A percentile compares a stretch with the other conserved stretches of the same genome.
Evolutionary conservation across 2,888 invertebrate species (phyloP).

Genomic region (Drosophila parthenogenetica): DNA sequence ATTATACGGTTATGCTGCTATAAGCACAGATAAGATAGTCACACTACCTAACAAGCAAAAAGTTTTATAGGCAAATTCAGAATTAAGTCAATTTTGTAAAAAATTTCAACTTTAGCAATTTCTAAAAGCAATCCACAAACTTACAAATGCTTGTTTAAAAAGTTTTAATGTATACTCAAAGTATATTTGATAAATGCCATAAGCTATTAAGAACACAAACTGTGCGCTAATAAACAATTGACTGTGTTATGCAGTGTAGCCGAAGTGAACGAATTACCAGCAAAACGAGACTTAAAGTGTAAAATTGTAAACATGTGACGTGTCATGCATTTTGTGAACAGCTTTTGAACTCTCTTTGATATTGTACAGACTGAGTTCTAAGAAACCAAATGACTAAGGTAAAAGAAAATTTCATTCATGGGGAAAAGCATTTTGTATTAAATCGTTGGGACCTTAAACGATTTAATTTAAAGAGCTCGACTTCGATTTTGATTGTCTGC

Average conservation of each 20-base stretch:
- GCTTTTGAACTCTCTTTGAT: background rate
- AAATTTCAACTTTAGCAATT: no score
- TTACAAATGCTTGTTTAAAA: background rate
- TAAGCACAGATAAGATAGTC: conserved; percentile 3
- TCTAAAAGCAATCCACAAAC: background rate
- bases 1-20: conserved; percentile 17
- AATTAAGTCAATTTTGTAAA: no score
- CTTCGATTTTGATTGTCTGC: conserved; percentile 33
- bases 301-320: background rate
- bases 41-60: conserved; percentile 2
- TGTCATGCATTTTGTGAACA: background rate
- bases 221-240: background rate
- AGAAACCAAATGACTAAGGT: conserved; percentile 3
- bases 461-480: conserved; percentile 21
- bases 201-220: background rate
- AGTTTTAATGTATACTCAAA: conserved; percentile 1
- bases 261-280: background rate
- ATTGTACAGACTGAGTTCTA: background rate
- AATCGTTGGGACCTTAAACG: background rate
- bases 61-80: background rate
- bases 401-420: background rate
- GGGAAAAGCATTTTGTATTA: background rate
- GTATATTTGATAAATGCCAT: background rate
- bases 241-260: conserved; percentile 9
- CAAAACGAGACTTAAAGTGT: background rate